Percentiles rank a stretch among this genome's conserved stretches.
Evolutionary conservation across 2,113 vertebrate species (phyloP).

Genomic region (Enhydra lutris): DNA sequence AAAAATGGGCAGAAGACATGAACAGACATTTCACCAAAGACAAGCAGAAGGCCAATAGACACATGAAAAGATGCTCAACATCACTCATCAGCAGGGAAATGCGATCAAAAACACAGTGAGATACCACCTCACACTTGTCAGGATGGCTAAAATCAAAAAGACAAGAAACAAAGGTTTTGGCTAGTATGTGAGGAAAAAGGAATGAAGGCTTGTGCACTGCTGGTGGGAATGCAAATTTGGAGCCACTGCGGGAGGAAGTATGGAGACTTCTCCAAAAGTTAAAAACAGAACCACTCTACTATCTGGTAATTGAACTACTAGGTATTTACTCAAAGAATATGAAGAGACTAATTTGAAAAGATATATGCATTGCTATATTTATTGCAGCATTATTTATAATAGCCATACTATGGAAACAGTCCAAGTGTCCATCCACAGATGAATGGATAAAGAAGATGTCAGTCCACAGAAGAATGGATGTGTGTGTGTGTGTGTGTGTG

Average conservation of each 20-base stretch:
- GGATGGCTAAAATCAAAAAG: neutral
- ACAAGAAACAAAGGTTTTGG: neutral
- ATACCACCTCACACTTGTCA: neutral
- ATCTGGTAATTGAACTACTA: neutral
- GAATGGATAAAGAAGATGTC: neutral
- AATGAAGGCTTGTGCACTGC: neutral
- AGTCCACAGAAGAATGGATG: neutral
- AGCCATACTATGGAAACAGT: neutral
- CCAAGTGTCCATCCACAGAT: neutral
- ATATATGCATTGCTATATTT: neutral
- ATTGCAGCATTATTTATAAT: neutral
- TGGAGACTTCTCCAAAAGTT: neutral
- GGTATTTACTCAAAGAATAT: neutral
- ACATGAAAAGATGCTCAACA: neutral
- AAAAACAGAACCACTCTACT: neutral
- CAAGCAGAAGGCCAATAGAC: neutral
- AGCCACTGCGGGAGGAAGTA: neutral
- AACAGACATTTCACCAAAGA: neutral
- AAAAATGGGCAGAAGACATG: neutral
- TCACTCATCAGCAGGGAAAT: neutral
- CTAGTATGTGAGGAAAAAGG: neutral
- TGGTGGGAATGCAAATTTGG: neutral
- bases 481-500: too few species aligned
- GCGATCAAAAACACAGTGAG: neutral
- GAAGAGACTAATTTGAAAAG: neutral